Percentiles rank a stretch among this genome's conserved stretches.
These are phyloP conservation scores for Colletes collaris DNA, from an alignment of 2,888 invertebrate genomes.

Conservation along the genomic window DNA sequence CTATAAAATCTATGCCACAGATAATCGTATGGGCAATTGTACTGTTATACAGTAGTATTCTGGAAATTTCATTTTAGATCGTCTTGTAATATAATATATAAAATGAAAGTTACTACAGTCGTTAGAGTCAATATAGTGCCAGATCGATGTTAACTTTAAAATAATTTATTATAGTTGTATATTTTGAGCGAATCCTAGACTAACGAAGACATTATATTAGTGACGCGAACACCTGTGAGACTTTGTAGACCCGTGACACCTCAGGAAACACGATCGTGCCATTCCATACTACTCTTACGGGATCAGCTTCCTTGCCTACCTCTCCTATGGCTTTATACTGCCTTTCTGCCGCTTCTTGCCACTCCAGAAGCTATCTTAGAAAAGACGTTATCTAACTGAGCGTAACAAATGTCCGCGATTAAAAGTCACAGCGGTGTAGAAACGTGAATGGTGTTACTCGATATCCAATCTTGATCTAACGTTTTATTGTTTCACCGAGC, in stretches of 20 bases:
- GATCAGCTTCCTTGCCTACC: slow-evolving; percentile 51
- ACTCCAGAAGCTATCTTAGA: slow-evolving; percentile 54
- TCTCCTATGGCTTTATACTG: slow-evolving; percentile 47
- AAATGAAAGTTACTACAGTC: too few species aligned
- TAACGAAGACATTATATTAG: slow-evolving; percentile 5
- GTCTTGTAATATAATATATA: too few species aligned
- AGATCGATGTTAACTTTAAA: background rate
- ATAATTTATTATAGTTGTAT: slow-evolving; percentile 1
- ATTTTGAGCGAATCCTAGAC: slow-evolving; percentile 37
- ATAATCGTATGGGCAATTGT: too few species aligned
- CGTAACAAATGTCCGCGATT: slow-evolving; percentile 71
- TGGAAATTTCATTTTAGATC: too few species aligned
- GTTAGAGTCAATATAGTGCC: too few species aligned
- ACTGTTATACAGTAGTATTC: too few species aligned
- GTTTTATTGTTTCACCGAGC: slow-evolving; percentile 33
- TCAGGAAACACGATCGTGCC: slow-evolving; percentile 54
- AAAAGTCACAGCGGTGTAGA: slow-evolving; percentile 66
- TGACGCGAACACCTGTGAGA: slow-evolving; percentile 56
- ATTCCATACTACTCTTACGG: slow-evolving; percentile 13
- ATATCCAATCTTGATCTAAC: slow-evolving; percentile 37
- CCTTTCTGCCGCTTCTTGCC: slow-evolving; percentile 31
- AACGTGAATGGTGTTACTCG: slow-evolving; percentile 60
- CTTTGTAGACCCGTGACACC: slow-evolving; percentile 42
- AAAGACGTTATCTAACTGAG: slow-evolving; percentile 48
- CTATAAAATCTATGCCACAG: too few species aligned